Conservation (phyloP, 1,140 invertebrate genomes). For the Papilio helenus region DNA sequence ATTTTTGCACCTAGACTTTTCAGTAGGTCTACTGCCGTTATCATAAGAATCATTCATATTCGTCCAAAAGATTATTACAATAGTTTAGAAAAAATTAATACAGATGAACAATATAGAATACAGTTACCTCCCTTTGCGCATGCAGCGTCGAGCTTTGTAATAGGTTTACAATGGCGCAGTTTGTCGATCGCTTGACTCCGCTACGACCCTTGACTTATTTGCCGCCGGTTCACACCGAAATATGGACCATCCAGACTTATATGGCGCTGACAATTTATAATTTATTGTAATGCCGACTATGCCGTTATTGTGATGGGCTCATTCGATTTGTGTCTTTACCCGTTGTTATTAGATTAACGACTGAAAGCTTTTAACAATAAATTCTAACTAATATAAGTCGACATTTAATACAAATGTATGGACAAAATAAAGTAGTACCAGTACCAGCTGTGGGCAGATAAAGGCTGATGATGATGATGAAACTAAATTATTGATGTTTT, state of each 20-base stretch:
- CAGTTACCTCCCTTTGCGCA: conserved; percentile 36
- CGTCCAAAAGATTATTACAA: neutral
- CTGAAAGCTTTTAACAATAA: conserved; percentile 15
- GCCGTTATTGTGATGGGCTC: conserved; percentile 36
- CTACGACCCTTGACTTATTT: conserved; percentile 58
- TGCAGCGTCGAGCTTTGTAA: conserved; percentile 48
- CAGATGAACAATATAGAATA: conserved; percentile 20
- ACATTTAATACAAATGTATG: neutral
- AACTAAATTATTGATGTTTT: no score
- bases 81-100: neutral
- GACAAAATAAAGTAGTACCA: no score
- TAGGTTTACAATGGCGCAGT: conserved; percentile 59
- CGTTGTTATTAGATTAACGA: conserved; percentile 36
- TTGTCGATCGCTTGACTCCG: conserved; percentile 61
- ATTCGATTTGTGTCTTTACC: conserved; percentile 38
- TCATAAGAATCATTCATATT: no score
- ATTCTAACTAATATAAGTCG: neutral
- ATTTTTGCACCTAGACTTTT: no score
- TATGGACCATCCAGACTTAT: conserved; percentile 44
- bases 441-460: no score
- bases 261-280: conserved; percentile 49
- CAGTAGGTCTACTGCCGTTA: no score
- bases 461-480: no score
- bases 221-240: conserved; percentile 53
- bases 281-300: conserved; percentile 36